Conservation (phyloP, 2,113 vertebrate species). For the Cyprinodon brontotheroides region DNA sequence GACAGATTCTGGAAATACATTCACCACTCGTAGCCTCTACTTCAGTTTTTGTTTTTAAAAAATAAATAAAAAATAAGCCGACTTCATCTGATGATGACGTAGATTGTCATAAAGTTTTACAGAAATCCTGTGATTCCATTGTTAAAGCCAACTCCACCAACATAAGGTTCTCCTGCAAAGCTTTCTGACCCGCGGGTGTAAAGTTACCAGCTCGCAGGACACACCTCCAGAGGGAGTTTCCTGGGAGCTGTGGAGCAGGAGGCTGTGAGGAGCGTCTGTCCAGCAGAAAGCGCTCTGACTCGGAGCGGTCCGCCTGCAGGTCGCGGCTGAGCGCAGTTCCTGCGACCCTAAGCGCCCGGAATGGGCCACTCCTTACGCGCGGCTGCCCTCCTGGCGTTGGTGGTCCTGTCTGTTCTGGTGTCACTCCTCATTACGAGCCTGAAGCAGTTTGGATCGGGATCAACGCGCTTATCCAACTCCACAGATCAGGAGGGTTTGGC, state of each 20-base stretch:
- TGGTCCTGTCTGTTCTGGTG: constrained; percentile 72
- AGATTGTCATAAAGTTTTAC: neutral
- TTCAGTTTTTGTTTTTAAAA: neutral
- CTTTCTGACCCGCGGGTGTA: constrained; percentile 57
- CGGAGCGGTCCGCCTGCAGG: constrained; percentile 13
- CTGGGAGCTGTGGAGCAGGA: constrained; percentile 67
- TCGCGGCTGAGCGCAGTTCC: constrained; percentile 28
- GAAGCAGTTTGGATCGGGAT: constrained; percentile 68
- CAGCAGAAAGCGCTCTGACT: constrained; percentile 37
- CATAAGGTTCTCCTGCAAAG: constrained; percentile 52
- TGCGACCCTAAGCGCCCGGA: constrained; percentile 58
- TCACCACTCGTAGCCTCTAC: too few species aligned
- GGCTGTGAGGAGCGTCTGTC: constrained; percentile 32
- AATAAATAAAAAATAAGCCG: neutral
- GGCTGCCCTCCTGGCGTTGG: constrained; percentile 71
- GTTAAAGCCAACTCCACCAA: constrained; percentile 3
- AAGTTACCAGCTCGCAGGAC: constrained; percentile 71
- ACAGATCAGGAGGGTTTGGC: constrained; percentile 53
- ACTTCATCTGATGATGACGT: neutral
- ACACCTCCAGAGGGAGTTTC: constrained; percentile 78
- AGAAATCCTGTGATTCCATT: neutral
- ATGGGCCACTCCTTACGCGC: constrained; percentile 72
- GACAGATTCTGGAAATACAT: constrained; percentile 17
- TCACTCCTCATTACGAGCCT: constrained; percentile 74
- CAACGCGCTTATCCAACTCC: constrained; percentile 41